Conservation (phyloP, 2,113 vertebrate genomes). For the Megalops atlanticus region DNA sequence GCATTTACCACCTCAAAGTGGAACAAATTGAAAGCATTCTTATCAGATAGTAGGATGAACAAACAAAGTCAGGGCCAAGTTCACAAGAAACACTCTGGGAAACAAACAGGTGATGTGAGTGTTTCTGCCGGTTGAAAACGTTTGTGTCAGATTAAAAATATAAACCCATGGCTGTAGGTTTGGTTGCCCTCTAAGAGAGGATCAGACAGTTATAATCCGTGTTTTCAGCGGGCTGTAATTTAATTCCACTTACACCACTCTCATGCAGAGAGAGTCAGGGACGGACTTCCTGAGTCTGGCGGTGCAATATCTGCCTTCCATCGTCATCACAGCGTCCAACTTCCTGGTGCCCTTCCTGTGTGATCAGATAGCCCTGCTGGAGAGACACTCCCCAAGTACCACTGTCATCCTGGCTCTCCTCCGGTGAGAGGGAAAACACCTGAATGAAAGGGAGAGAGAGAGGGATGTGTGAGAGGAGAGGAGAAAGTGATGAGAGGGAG, state of each 20-base stretch:
- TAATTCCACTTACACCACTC: neutral
- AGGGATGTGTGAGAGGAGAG: neutral
- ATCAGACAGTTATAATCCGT: neutral
- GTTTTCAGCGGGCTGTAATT: neutral
- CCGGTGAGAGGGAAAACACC: conserved; percentile 53
- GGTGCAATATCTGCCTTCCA: conserved; percentile 79
- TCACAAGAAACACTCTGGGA: neutral
- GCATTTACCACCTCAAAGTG: neutral
- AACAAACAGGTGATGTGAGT: neutral
- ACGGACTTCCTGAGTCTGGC: conserved; percentile 59
- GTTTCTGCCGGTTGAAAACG: too few relatives aligned
- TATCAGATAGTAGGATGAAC: neutral
- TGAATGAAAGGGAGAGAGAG: neutral
- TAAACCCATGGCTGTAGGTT: neutral
- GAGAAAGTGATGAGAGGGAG: too few relatives aligned
- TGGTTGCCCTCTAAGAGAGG: neutral
- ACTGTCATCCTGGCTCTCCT: conserved; percentile 75
- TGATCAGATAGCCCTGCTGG: conserved; percentile 69
- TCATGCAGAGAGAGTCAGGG: conserved; percentile 27
- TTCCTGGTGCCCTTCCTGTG: conserved; percentile 79
- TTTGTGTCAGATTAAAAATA: neutral
- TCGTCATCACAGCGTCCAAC: conserved; percentile 81
- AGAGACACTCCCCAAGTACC: conserved; percentile 71
- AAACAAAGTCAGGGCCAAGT: neutral
- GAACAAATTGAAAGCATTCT: neutral